A percentile compares a stretch with the other conserved stretches of the same genome.
Evolutionary conservation across 1,140 invertebrate species (phyloP).

Genomic region (Adelges cooleyi): DNA sequence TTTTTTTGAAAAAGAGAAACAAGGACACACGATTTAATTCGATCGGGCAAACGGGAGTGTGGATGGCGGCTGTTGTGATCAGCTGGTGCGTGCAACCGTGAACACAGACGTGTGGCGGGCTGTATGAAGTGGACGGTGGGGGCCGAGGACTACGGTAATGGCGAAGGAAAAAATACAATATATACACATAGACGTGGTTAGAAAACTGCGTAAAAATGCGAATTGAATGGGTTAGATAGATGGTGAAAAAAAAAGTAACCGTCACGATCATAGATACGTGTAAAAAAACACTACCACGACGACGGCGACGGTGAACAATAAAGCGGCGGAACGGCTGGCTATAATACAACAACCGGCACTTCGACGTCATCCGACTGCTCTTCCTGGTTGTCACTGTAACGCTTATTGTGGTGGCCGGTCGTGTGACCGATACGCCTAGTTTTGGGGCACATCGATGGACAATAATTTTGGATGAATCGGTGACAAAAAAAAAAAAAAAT

Average conservation of each 20-base stretch:
- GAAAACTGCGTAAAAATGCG: conserved; percentile 2
- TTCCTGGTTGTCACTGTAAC: too few relatives aligned
- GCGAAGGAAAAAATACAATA: background rate
- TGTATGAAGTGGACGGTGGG: background rate
- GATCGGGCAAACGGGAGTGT: too few relatives aligned
- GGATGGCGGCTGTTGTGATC: background rate
- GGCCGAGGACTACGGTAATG: background rate
- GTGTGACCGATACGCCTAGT: too few relatives aligned
- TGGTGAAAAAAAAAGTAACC: background rate
- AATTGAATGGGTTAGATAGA: background rate
- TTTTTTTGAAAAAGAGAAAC: too few relatives aligned
- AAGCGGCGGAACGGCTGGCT: background rate
- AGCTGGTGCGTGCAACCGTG: conserved; percentile 21
- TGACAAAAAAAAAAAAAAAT: too few relatives aligned
- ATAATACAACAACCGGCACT: too few relatives aligned
- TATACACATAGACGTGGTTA: background rate
- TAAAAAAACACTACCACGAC: background rate
- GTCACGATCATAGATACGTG: conserved; percentile 9
- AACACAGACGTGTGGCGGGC: background rate
- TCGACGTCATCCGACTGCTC: too few relatives aligned
- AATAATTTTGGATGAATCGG: too few relatives aligned
- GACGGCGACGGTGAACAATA: background rate
- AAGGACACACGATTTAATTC: too few relatives aligned
- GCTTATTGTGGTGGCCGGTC: too few relatives aligned
- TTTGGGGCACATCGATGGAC: too few relatives aligned